Base-by-base conservation (phyloP, 1,140 invertebrate genomes). In the Onthophagus taurus region DNA sequence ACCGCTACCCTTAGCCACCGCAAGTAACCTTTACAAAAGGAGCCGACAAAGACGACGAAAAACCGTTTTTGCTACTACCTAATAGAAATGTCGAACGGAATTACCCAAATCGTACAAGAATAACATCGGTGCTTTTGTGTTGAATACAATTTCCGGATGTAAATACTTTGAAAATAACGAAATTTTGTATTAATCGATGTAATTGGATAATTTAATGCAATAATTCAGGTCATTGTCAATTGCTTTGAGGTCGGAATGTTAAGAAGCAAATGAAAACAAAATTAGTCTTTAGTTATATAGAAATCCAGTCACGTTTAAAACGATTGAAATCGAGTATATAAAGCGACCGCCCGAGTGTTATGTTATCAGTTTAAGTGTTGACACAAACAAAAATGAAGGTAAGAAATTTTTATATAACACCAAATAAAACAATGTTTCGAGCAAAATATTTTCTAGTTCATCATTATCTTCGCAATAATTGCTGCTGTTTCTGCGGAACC, bases 401-500 rank as follows among this genome's bases (percentile, higher is more conserved):
- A 26, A 7, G 6, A 26, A n/a, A 7, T 26, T 7, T 7, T 26
- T 26, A 7, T n/a, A n/a, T 6, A 26, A 6, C 23, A n/a, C n/a
- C n/a, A 6, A 7, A 7, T 26, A 26, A 26, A n/a, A 26, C n/a
- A 26, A 48, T 38, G 17, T 45, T 50, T 53, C 33, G 36, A 42
- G 5, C 4, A 4, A 4, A 31, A 43, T 21, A 19, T 44, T 42
- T 52, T 50, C 11, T 35, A 62, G 61, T 52, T 50, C 7, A 35
- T 47, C 12, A 35, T 58, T 19, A 33, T 53, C 21, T 31, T 64
- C 7, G 54, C 61, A 4, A 42, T 61, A 3, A 45, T 58, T 8
- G 45, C 58, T 2, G 37, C 61, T 45, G 48, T 44, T 20, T 41
- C 55, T 9, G 59, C 62, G 4, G 59, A 63, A 46, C 54, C 58